Evolutionary conservation across 2,797 vertebrate genomes (phyloP), one percentile per base, ranked within the genome.

Genomic region (Discoglossus pictus): DNA sequence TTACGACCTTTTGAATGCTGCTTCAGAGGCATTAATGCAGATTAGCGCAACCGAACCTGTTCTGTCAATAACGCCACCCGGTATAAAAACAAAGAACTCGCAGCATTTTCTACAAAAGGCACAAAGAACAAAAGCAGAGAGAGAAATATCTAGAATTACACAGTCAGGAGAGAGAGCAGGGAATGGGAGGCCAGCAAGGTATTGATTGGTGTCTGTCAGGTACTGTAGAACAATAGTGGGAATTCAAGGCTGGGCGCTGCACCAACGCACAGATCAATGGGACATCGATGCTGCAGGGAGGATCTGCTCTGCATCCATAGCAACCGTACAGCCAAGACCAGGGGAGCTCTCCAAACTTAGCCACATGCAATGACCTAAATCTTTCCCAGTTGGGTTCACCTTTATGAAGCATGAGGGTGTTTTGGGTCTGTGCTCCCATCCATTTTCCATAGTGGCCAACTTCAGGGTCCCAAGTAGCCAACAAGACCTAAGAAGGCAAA

Each of bases 151-250:
- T 64, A 46, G 43, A 48, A 56, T 64, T 59, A 54, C 54, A 61
- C 48, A 38, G 63, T 42, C 25, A 46, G 40, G 48, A 44, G 58
- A 18, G 34, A 44, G 55, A 35, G 76, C 63, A 51, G 64, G 40
- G 65, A 23, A 61, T 35, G 64, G 67, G 43, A 4, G 44, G 34
- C 16, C 39, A 40, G 39, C 34, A 18, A 50, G 20, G 52, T 75
- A 78, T 78, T 74, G 76, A 78, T 74, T 72, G 72, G 65, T 69
- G 76, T 75, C 76, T 75, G 74, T 78, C 76, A 75, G 74, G 65
- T 61, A 65, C 53, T 42, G 72, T 58, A 15, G 76, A 75, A 78
- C 76, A 75, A 75, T 74, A 74, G 74, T 70, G n/a, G 24, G 11
- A 65, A 73, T 64, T 66, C 76, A 52, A 63, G 76, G 75, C 74